phyloP scores from a whole-genome alignment of 1,140 invertebrate genomes.

The Procambarus virginalis region DNA sequence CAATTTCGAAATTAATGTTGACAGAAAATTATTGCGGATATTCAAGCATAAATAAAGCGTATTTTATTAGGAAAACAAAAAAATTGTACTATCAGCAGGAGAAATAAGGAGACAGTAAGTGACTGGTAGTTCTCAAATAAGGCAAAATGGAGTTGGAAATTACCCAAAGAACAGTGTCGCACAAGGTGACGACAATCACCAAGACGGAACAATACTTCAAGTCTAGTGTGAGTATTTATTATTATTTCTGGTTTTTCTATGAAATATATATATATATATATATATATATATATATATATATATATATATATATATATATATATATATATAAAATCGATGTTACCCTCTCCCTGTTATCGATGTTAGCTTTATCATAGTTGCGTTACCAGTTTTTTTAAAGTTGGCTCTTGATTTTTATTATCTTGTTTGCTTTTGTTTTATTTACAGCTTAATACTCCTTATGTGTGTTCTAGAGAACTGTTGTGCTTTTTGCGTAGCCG shows the following conservation, averaged over 20 bases:
- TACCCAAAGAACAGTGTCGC: constrained; percentile 58
- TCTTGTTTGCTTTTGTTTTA: no score
- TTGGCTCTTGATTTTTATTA: no score
- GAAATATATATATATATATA: no score
- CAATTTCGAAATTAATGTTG: not conserved
- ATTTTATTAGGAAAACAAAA: not conserved
- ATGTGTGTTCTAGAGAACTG: no score
- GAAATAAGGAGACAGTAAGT: not conserved
- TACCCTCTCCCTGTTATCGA: no score
- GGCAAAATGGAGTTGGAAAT: constrained; percentile 57
- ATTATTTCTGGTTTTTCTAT: not conserved
- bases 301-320: no score
- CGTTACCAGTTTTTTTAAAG: no score
- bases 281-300: no score
- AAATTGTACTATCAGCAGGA: not conserved
- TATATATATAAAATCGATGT: no score
- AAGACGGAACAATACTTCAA: constrained; percentile 52
- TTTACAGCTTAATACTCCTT: no score
- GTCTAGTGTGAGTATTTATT: constrained; percentile 35
- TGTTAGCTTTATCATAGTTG: no score
- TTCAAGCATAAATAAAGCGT: not conserved
- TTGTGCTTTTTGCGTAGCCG: no score
- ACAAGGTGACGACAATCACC: constrained; percentile 58
- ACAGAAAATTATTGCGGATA: not conserved
- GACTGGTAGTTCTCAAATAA: not conserved